Evolutionary conservation across 2,888 invertebrate species (phyloP), one percentile per base, ranked within the genome.

Genomic region (Camptogramma bilineatum): DNA sequence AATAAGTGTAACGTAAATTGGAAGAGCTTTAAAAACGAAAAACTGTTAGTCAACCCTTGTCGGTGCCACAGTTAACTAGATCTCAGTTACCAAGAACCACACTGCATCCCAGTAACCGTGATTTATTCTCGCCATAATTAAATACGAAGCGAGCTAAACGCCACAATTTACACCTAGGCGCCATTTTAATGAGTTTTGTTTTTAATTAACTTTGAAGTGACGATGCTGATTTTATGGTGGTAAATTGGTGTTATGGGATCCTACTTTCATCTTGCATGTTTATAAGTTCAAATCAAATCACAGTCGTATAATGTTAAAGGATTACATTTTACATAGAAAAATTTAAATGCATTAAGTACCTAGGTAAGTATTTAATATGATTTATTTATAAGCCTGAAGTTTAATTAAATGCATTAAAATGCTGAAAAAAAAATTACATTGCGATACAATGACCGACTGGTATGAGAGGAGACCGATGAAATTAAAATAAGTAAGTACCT

Each of bases 121-220:
- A 78, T 78, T 80, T 76, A 78, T 74, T 68, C 65, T 46, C 44
- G 52, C 67, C 70, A 72, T 77, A 74, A 78, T 80, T 78, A 76
- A 75, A 75, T 72, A 68, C 69, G 66, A 70, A 71, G 69, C 71
- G 61, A 31, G 70, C 66, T 66, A 73, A 74, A 74, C 70, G 70
- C 69, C 64, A 66, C 65, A 63, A 71, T 73, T 72, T 75, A 73
- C 68, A 67, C 64, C 60, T 57, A 66, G 61, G 69, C 66, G 61
- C 64, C 58, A 66, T 64, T 65, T 72, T 68, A 69, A 67, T 64
- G 62, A 68, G 65, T 57, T 66, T 63, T 46, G 56, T 64, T 63
- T 66, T 53, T 67, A 59, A 70, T 67, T 70, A 60, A 68, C 62
- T 64, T 39, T 56, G 13, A 64, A 62, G 44, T 64, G 52, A 54